Percentiles rank a stretch among this genome's conserved stretches.
phyloP scores from a whole-genome alignment of 2,797 vertebrate genomes.

The Hoplostethus atlanticus region DNA sequence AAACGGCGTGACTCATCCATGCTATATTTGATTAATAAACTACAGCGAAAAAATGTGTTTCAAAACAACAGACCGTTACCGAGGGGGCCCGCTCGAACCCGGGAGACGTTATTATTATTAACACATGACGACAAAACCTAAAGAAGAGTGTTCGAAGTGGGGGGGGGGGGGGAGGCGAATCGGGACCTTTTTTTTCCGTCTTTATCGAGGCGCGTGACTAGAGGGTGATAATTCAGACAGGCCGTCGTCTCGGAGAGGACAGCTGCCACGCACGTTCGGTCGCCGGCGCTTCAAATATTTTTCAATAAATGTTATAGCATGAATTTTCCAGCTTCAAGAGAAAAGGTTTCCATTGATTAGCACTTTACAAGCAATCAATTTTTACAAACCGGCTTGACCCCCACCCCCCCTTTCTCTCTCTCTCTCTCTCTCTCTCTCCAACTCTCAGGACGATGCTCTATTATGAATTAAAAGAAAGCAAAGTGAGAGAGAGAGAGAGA shows the following conservation, averaged over 20 bases:
- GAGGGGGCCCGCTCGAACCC: constrained; percentile 4
- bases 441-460: constrained; percentile 63
- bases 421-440: constrained; percentile 22
- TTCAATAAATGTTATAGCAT: constrained; percentile 75
- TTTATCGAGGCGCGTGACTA: constrained; percentile 6
- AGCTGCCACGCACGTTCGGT: constrained; percentile 61
- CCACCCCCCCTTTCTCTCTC: constrained; percentile 2
- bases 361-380: constrained; percentile 85
- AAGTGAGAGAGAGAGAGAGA: constrained; percentile 70
- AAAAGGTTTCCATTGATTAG: constrained; percentile 86
- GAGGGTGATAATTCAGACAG: constrained; percentile 34
- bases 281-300: constrained; percentile 57
- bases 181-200: no score
- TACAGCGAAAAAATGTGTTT: constrained; percentile 56
- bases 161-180: no score
- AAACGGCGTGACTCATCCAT: constrained; percentile 71
- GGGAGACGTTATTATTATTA: constrained; percentile 7
- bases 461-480: constrained; percentile 74
- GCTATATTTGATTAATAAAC: constrained; percentile 73
- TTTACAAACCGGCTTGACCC: constrained; percentile 84
- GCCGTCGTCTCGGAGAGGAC: constrained; percentile 39
- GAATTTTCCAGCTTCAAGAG: constrained; percentile 77
- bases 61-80: constrained; percentile 47
- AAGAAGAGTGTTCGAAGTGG: background rate
- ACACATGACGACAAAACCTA: constrained; percentile 10